phyloP scores from a whole-genome alignment of 2,797 vertebrate species.

The Sandelia bainsii region DNA sequence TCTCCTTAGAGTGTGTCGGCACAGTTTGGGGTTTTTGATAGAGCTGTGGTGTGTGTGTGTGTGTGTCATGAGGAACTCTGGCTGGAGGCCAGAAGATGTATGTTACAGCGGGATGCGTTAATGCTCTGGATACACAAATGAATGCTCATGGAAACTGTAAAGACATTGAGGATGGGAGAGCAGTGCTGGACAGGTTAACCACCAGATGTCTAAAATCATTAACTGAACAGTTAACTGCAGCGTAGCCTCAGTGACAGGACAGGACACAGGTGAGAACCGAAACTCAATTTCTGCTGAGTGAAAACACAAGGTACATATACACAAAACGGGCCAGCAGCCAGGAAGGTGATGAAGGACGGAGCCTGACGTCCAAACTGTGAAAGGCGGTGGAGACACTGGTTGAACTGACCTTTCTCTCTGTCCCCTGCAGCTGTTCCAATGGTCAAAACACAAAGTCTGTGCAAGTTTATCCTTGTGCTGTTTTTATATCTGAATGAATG shows the following conservation, averaged over 20 bases:
- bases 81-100: conserved; percentile 33
- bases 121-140: conserved; percentile 3
- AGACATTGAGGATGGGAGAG: not conserved
- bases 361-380: conserved; percentile 39
- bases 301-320: conserved; percentile 5
- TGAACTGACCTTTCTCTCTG: not conserved
- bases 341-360: conserved; percentile 22
- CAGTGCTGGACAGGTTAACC: conserved; percentile 11
- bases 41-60: conserved; percentile 7
- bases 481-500: conserved; percentile 6
- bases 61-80: conserved; percentile 10
- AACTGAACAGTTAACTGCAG: conserved; percentile 29
- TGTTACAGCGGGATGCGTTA: conserved; percentile 26
- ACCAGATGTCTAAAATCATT: conserved; percentile 54
- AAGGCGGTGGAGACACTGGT: not conserved
- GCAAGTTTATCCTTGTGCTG: conserved; percentile 4
- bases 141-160: conserved; percentile 32
- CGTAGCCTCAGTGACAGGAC: conserved; percentile 2
- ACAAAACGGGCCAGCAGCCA: conserved; percentile 10
- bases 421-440: conserved; percentile 15
- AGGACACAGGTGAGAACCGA: conserved; percentile 20
- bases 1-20: conserved; percentile 13
- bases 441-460: conserved; percentile 9
- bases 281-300: conserved; percentile 32
- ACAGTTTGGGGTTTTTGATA: conserved; percentile 24